phyloP scores from a whole-genome alignment of 2,113 vertebrate genomes.

The Silurus glanis region DNA sequence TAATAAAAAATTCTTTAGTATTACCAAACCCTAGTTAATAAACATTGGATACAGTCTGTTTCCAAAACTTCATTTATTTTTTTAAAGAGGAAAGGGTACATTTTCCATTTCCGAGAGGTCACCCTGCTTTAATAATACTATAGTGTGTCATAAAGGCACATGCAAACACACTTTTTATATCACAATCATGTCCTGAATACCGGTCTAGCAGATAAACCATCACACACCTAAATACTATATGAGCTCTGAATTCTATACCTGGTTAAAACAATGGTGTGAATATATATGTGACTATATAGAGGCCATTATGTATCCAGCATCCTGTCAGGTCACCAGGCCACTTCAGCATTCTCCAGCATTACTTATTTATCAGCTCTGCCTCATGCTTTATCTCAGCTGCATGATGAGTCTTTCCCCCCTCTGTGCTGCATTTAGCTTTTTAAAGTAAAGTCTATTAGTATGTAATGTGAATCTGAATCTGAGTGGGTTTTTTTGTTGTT shows the following conservation, averaged over 20 bases:
- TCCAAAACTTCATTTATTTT: neutral
- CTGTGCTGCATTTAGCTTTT: neutral
- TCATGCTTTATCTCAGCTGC: conserved; percentile 16
- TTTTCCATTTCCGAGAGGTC: too few species aligned
- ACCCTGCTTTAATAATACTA: neutral
- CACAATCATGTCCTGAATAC: neutral
- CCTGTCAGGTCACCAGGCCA: conserved; percentile 49
- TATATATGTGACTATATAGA: neutral
- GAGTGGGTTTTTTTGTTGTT: too few species aligned
- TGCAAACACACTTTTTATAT: too few species aligned
- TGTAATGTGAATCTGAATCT: neutral
- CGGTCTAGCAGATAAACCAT: neutral
- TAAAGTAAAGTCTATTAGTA: neutral
- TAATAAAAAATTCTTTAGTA: neutral
- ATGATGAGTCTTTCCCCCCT: conserved; percentile 1
- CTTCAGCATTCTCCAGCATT: conserved; percentile 45
- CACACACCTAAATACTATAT: neutral
- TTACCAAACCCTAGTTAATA: neutral
- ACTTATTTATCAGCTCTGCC: conserved; percentile 48
- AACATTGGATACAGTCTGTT: neutral
- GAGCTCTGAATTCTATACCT: neutral
- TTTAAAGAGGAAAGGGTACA: too few species aligned
- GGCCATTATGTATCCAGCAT: neutral
- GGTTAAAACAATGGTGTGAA: neutral
- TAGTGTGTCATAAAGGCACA: too few species aligned